phyloP scores from a whole-genome alignment of 2,797 vertebrate genomes.

The Gobionotothen gibberifrons region DNA sequence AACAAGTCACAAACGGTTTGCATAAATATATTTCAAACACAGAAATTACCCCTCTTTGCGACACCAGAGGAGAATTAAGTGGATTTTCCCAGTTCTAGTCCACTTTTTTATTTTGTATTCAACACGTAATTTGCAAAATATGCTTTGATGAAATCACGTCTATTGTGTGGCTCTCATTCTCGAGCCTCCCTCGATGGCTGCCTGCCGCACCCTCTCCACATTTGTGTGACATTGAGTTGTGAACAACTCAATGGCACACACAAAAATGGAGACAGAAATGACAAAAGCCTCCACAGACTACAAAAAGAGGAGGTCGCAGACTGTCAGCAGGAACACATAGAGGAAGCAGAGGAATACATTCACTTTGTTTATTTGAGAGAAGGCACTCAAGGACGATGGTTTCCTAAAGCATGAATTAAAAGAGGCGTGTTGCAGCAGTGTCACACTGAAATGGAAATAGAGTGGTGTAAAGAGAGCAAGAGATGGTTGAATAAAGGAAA shows the following conservation, averaged over 20 bases:
- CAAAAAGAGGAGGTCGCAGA: conserved; percentile 29
- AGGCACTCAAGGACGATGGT: conserved; percentile 18
- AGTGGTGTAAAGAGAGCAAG: neutral
- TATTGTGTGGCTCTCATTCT: conserved; percentile 34
- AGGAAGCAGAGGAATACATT: conserved; percentile 13
- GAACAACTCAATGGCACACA: conserved; percentile 31
- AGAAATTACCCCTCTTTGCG: conserved; percentile 1
- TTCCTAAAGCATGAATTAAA: conserved; percentile 20
- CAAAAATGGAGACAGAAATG: neutral
- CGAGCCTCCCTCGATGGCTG: conserved; percentile 6
- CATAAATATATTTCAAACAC: conserved; percentile 20
- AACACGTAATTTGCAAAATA: conserved; percentile 22
- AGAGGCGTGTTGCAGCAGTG: neutral
- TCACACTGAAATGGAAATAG: conserved; percentile 18
- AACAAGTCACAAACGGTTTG: conserved; percentile 8
- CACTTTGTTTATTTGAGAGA: conserved; percentile 41
- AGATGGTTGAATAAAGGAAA: neutral
- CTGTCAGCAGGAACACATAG: conserved; percentile 24
- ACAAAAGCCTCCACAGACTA: conserved; percentile 24
- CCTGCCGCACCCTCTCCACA: conserved; percentile 10
- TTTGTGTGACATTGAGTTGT: conserved; percentile 36
- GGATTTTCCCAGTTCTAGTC: conserved; percentile 8
- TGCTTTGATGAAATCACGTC: conserved; percentile 27
- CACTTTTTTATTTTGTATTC: conserved; percentile 12
- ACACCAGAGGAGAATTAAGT: conserved; percentile 19